Conservation (phyloP, 2,797 vertebrate species). For the Sebastolobus altivelis region DNA sequence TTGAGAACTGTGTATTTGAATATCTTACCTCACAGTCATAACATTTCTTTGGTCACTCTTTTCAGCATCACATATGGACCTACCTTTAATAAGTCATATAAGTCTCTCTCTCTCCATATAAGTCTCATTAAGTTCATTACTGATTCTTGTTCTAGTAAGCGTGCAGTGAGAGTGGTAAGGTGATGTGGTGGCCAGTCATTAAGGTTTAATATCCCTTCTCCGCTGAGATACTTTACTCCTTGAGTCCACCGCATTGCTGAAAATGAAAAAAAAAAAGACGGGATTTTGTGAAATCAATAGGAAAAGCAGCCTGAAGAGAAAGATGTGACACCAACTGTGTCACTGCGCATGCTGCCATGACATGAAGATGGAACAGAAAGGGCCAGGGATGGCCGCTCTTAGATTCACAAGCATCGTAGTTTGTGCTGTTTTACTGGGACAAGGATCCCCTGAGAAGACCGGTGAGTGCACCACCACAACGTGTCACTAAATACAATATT, state of each 20-base stretch:
- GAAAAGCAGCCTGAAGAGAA: constrained; percentile 35
- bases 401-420: constrained; percentile 71
- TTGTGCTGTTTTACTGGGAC: constrained; percentile 75
- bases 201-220: constrained; percentile 82
- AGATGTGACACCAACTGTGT: constrained; percentile 65
- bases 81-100: background rate
- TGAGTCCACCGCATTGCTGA: constrained; percentile 27
- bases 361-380: constrained; percentile 71
- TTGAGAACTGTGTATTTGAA: background rate
- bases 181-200: constrained; percentile 79
- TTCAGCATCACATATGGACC: background rate
- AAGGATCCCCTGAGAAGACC: constrained; percentile 63
- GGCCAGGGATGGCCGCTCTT: constrained; percentile 72
- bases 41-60: background rate
- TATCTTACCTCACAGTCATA: background rate
- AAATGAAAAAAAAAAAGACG: constrained; percentile 25
- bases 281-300: constrained; percentile 35
- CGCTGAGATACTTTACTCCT: constrained; percentile 77
- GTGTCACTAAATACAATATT: background rate
- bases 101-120: no score
- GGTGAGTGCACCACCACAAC: constrained; percentile 72
- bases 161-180: constrained; percentile 71
- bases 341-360: constrained; percentile 60
- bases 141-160: constrained; percentile 28
- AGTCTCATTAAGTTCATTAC: constrained; percentile 3